Percentiles rank a stretch among this genome's conserved stretches.
These are phyloP conservation scores for Tetragnatha montana DNA, from an alignment of 2,888 invertebrate genomes.

Conservation along the genomic window DNA sequence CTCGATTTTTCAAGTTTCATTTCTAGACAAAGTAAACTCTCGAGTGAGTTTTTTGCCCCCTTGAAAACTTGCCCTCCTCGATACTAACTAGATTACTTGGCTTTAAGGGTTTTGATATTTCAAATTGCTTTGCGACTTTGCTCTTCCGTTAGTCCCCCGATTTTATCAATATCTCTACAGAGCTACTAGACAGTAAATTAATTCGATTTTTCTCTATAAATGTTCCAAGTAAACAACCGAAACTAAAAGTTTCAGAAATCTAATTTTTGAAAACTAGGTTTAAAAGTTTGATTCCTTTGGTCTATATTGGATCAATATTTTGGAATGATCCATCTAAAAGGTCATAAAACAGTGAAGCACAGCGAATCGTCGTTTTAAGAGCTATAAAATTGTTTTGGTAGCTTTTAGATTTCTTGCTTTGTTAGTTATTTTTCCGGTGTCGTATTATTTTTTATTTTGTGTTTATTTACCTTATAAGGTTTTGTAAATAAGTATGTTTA, in stretches of 20 bases:
- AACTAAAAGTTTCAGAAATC: background rate
- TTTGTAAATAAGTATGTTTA: no score
- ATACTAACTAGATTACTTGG: background rate
- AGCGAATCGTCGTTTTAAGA: no score
- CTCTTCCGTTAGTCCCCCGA: background rate
- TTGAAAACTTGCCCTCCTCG: background rate
- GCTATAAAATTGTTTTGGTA: no score
- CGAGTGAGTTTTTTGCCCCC: background rate
- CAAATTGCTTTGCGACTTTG: background rate
- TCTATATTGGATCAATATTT: no score
- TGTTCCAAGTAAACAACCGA: background rate
- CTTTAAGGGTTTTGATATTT: background rate
- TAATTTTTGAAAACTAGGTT: slow-evolving; percentile 15
- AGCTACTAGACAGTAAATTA: background rate
- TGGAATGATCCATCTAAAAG: no score
- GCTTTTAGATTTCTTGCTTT: no score
- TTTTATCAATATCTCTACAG: background rate
- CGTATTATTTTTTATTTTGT: no score
- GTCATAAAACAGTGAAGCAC: no score
- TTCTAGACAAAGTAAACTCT: background rate
- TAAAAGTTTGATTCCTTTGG: no score
- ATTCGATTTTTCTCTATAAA: background rate
- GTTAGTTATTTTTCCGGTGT: no score
- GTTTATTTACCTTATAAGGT: no score
- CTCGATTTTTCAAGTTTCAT: background rate